Percentiles rank a stretch among this genome's conserved stretches.
These are phyloP conservation scores for Brachionus plicatilis DNA, from an alignment of 1,140 invertebrate genomes.

Conservation along the genomic window DNA sequence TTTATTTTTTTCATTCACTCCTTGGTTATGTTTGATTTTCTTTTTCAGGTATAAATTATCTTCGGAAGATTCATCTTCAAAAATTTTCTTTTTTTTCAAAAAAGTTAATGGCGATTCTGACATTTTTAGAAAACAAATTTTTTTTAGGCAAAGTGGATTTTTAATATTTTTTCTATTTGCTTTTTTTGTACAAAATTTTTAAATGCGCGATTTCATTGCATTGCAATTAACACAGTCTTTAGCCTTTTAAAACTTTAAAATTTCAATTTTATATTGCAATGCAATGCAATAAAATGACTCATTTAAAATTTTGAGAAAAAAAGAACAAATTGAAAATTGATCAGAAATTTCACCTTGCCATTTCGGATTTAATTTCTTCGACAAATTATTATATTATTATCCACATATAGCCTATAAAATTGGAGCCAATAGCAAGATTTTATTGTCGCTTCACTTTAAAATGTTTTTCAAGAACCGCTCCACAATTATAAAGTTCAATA, in stretches of 20 bases:
- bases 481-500: neutral
- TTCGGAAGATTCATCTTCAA: neutral
- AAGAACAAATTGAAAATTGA: neutral
- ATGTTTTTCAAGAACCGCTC: neutral
- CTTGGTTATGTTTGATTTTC: neutral
- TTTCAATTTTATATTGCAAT: neutral
- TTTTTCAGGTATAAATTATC: neutral
- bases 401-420: neutral
- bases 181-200: too few species aligned
- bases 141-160: neutral
- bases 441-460: neutral
- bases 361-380: neutral
- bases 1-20: neutral
- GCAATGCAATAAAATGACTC: neutral
- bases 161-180: too few species aligned
- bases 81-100: neutral
- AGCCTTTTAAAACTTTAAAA: neutral
- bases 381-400: neutral
- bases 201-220: too few species aligned
- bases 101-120: neutral
- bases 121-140: neutral
- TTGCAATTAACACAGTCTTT: too few species aligned
- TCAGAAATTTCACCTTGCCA: neutral
- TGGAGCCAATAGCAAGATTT: neutral
- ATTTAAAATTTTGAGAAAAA: neutral